Conservation (phyloP, 2,888 invertebrate genomes). For the Spilosoma lubricipeda region DNA sequence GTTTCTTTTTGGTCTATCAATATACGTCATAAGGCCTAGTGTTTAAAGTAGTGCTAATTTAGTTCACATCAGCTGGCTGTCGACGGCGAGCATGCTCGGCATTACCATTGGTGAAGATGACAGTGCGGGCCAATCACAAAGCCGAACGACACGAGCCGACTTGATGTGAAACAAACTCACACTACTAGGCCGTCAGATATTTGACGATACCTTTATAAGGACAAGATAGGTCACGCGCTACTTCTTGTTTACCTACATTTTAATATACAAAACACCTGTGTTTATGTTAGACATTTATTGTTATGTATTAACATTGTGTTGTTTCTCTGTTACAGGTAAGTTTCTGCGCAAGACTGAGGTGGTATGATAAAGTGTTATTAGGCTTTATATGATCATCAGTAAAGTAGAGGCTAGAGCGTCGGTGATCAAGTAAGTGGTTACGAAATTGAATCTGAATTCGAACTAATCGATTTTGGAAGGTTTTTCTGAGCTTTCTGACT, state of each 20-base stretch:
- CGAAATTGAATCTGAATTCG: background rate
- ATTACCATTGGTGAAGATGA: too few relatives aligned
- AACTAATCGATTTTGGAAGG: background rate
- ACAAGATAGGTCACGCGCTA: constrained; percentile 6
- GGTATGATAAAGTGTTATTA: constrained; percentile 16
- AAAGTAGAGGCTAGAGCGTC: background rate
- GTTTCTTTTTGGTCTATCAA: background rate
- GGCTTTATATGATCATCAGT: background rate
- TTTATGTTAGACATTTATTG: background rate
- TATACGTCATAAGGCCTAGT: too few relatives aligned
- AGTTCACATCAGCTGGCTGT: too few relatives aligned
- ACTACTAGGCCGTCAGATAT: background rate
- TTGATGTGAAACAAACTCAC: too few relatives aligned
- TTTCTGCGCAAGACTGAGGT: background rate
- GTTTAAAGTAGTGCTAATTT: too few relatives aligned
- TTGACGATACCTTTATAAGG: constrained; percentile 20
- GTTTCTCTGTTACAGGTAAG: constrained; percentile 24
- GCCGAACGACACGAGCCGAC: too few relatives aligned
- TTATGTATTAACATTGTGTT: constrained; percentile 10
- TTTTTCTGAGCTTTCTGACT: background rate
- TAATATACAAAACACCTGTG: background rate
- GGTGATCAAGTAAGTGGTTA: background rate
- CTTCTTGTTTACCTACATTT: background rate
- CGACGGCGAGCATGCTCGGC: too few relatives aligned
- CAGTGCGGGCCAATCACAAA: too few relatives aligned